Evolutionary conservation across 2,888 invertebrate species (phyloP), one percentile per base, ranked within the genome.

Genomic region (Cerceris rybyensis): DNA sequence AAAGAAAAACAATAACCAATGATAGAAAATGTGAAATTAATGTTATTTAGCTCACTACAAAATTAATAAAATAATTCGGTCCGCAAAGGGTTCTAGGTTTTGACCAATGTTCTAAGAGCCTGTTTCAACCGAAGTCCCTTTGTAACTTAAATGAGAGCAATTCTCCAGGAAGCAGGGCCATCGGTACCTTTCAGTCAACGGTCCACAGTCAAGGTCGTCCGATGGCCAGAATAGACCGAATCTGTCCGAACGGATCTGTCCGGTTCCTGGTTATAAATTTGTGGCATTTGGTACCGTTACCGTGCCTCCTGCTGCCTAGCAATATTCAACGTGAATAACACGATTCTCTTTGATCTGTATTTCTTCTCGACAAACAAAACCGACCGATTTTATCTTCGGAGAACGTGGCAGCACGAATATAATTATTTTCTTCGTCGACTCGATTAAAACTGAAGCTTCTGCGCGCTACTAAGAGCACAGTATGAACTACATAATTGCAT

Each of bases 241-340:
- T 77, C 75, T 61, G 65, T 77, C 57, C 54, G 43, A 28, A 7
- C 43, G 57, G 49, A 76, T 81, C 70, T 70, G 70, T 77, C 75
- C 59, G 72, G 77, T 82, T 85, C 69, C 80, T 72, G 71, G 49
- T 77, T 28, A 60, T 57, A 65, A 59, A 64, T 69, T 67, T 73
- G 65, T 50, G 50, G 42, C 46, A 28, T 7, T 42, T 17, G 55
- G 14, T 82, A 77, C 86, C 80, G 80, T 80, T 82, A 79, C 55
- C 28, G 52, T 17, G 58, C 28, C 52, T 72, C 59, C 68, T 43
- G 58, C 14, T 54, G 28, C 5, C 41, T n/a, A 59, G 17, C 39
- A 55, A 50, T 7, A 43, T 5, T 9, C 14, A 16, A 46, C 39
- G 46, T 52, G 39, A 57, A 77, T 28, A 55, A 14, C 39, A 11